phyloP scores from a whole-genome alignment of 1,140 invertebrate species.

The Pinna nobilis region DNA sequence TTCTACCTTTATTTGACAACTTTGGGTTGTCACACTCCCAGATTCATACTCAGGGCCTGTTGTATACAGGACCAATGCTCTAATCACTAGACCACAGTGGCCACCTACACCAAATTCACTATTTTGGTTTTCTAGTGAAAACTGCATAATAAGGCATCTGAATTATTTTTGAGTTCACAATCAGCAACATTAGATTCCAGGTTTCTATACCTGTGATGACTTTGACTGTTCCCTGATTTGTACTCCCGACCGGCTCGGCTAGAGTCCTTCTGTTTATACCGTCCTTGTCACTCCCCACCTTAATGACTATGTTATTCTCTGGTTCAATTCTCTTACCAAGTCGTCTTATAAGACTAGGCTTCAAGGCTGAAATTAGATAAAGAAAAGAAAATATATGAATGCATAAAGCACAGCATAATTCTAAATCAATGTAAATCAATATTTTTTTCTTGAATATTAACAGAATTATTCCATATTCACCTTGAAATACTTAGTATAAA shows the following conservation, averaged over 20 bases:
- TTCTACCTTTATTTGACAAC: too few species aligned
- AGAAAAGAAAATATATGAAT: neutral
- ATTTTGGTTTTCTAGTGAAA: too few species aligned
- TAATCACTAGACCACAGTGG: too few species aligned
- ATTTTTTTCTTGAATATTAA: neutral
- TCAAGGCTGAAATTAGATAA: neutral
- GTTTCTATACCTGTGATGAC: neutral
- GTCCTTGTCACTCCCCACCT: neutral
- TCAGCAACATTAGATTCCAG: too few species aligned
- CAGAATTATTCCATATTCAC: neutral
- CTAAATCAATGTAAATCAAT: neutral
- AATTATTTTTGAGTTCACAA: too few species aligned
- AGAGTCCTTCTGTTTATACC: neutral
- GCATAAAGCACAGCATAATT: neutral
- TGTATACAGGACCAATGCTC: too few species aligned
- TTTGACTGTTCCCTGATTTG: conserved; percentile 21
- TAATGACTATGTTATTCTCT: neutral
- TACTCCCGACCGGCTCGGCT: neutral
- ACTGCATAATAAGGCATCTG: too few species aligned
- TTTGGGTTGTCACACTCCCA: too few species aligned
- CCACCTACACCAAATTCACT: too few species aligned
- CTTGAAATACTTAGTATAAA: neutral
- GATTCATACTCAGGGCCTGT: too few species aligned
- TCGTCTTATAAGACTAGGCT: neutral
- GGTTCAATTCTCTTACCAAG: neutral